Base-by-base conservation (phyloP, 2,888 invertebrate genomes). In the Pterostichus madidus region DNA sequence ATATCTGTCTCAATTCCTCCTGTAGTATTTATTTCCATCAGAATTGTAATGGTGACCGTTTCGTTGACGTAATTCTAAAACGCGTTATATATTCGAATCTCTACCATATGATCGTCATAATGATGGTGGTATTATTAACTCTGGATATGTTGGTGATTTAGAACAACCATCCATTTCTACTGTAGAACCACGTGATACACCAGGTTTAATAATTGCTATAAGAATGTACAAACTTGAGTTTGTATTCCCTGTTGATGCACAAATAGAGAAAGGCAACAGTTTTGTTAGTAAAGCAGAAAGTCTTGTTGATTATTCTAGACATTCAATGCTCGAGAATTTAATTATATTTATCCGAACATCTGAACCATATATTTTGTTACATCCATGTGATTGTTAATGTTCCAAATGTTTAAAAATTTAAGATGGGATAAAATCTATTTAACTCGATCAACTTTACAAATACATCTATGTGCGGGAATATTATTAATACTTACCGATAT, bases 181-280 rank as follows among this genome's bases (percentile, higher is more conserved):
- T 13, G 13, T 52, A 10, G 81, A 81, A 59, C 32, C 71, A 15
- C 53, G 91, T 85, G 91, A 91, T 10, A 87, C 89, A 35, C 90
- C 91, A 86, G 94, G 94, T 64, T 89, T 95, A 35, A 93, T 95
- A 0, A 90, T 96, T 85, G 95, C 95, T 0, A 90, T 95, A 31
- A 93, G 95, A 86, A 92, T 96, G 86, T 93, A 95, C 39, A 94
- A 95, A 87, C 96, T 96, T 0, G 96, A 96, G 89, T 91, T 96
- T 73, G 93, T 96, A 89, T 92, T 96, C 86, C 93, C 95, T 87
- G 94, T 95, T 0, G 93, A 93, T 85, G 90, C 92, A 11, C 61
- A 61, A 64, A 75, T 31, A 5, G 81, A 82, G 31, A 82, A 92
- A 56, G 93, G 94, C 0, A 92, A 93, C 86, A 93, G 94, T 4